Percentiles rank a stretch among this genome's conserved stretches.
These are phyloP conservation scores for Pinna nobilis DNA, from an alignment of 1,140 invertebrate genomes.

Conservation along the genomic window DNA sequence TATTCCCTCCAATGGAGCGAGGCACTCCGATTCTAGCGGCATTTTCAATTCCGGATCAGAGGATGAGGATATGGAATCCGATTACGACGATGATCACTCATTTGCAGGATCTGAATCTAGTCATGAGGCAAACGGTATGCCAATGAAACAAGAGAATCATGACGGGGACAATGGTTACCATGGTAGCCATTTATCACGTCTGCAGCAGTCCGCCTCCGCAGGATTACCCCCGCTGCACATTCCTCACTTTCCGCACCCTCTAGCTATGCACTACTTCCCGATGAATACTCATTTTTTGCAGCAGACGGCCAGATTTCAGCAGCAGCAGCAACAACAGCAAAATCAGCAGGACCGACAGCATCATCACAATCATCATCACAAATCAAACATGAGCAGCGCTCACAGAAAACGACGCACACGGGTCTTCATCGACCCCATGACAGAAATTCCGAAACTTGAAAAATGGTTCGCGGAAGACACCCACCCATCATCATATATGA, in stretches of 20 bases:
- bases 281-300: conserved; percentile 67
- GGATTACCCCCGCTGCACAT: conserved; percentile 60
- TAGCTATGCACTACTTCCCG: conserved; percentile 69
- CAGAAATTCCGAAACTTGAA: conserved; percentile 96
- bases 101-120: conserved; percentile 55
- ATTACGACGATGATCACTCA: conserved; percentile 47
- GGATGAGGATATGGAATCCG: conserved; percentile 50
- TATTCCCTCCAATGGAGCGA: not conserved
- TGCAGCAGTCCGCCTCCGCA: conserved; percentile 25
- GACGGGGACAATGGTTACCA: conserved; percentile 36
- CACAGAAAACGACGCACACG: conserved; percentile 87
- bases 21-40: not conserved
- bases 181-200: conserved; percentile 36
- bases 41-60: conserved; percentile 32
- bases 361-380: conserved; percentile 31
- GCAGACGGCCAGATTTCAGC: conserved; percentile 47
- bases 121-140: conserved; percentile 43
- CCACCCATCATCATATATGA: conserved; percentile 96
- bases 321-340: conserved; percentile 47
- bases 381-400: conserved; percentile 36
- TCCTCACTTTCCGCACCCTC: conserved; percentile 62
- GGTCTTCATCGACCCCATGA: conserved; percentile 99
- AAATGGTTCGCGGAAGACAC: conserved; percentile 98
- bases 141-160: conserved; percentile 37
- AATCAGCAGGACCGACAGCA: conserved; percentile 30